These are phyloP conservation scores for Cephalopholis sonnerati DNA, from an alignment of 2,113 vertebrate genomes.

Conservation along the genomic window DNA sequence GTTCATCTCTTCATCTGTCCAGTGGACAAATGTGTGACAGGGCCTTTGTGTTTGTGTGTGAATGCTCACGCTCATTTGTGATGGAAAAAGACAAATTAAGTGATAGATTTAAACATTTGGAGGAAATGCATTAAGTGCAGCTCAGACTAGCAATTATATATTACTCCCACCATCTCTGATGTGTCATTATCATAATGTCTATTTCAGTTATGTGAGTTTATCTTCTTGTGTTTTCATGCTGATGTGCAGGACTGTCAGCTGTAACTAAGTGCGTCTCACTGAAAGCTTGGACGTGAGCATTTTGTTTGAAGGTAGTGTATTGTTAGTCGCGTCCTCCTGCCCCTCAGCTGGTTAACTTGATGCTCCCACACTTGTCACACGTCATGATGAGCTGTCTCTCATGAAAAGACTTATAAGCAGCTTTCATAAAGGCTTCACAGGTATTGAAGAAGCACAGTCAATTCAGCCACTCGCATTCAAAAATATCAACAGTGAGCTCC, in stretches of 20 bases:
- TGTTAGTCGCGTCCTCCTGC: conserved; percentile 24
- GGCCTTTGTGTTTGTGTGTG: conserved; percentile 7
- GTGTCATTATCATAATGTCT: conserved; percentile 55
- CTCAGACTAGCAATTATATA: conserved; percentile 46
- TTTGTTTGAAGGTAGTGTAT: conserved; percentile 26
- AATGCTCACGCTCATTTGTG: neutral
- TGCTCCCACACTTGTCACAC: conserved; percentile 18
- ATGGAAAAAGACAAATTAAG: conserved; percentile 35
- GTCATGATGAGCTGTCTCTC: conserved; percentile 24
- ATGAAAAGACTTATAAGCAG: neutral
- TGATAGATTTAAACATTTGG: conserved; percentile 50
- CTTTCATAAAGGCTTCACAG: neutral
- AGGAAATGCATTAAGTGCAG: conserved; percentile 54
- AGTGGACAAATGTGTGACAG: neutral
- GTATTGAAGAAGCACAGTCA: neutral
- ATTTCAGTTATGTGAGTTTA: conserved; percentile 38
- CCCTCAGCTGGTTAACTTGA: conserved; percentile 3
- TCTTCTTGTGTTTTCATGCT: neutral
- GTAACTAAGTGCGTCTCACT: conserved; percentile 23
- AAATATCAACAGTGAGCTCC: conserved; percentile 1
- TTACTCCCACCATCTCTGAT: conserved; percentile 52
- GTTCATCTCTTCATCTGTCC: conserved; percentile 7
- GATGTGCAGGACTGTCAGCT: conserved; percentile 22
- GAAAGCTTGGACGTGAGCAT: conserved; percentile 37
- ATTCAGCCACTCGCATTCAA: conserved; percentile 9